phyloP scores from a whole-genome alignment of 2,888 invertebrate genomes.

The Cephus pygmeus region DNA sequence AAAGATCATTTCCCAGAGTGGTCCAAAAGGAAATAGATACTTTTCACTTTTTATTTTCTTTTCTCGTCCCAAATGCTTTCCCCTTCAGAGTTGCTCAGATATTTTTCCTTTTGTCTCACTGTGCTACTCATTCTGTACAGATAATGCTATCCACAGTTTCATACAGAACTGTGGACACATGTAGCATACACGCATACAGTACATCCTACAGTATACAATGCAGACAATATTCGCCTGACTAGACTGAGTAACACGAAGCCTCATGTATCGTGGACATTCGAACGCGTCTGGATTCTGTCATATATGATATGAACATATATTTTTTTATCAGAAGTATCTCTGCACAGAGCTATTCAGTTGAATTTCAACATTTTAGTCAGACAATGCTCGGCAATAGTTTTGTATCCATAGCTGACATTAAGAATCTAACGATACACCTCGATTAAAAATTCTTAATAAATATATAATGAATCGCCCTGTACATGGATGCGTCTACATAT shows the following conservation, averaged over 20 bases:
- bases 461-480: background rate
- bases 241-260: background rate
- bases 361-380: background rate
- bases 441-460: background rate
- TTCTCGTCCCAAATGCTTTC: background rate
- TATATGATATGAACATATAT: background rate
- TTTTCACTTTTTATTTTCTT: background rate
- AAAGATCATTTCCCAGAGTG: background rate
- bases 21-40: background rate
- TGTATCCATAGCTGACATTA: background rate
- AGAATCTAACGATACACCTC: background rate
- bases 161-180: background rate
- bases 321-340: background rate
- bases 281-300: background rate
- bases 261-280: background rate
- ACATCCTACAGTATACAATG: background rate
- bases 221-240: background rate
- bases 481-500: background rate
- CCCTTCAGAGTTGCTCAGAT: background rate
- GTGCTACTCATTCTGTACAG: background rate
- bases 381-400: background rate
- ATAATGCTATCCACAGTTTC: background rate
- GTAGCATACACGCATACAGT: background rate
- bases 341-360: background rate
- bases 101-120: background rate